Evolutionary conservation across 2,797 vertebrate species (phyloP), one percentile per base, ranked within the genome.

Genomic region (Epinephelus awoara): DNA sequence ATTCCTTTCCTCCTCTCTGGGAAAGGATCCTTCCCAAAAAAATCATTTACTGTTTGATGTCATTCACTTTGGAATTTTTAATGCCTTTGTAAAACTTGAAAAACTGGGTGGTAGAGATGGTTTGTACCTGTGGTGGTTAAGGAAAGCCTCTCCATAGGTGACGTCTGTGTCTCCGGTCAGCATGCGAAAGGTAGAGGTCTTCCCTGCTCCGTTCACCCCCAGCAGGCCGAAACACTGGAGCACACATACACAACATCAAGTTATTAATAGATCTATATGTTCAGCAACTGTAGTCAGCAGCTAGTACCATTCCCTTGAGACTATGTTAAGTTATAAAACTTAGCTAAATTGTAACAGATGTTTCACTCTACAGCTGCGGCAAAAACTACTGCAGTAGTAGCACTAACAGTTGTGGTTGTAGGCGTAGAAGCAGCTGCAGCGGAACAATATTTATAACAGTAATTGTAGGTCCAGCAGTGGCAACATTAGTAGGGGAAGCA

Each of bases 161-260:
- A 96, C 74, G 1, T 68, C 15, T 0, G 96, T 96, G 79, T 96
- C 96, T 84, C 96, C 96, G 0, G 96, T 96, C 72, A 96, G 85
- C 96, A 96, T 96, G 70, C 95, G 95, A 79, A 96, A 96, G 2
- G 96, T 96, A 0, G 96, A 94, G 0, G 95, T 96, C 88, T 96
- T 96, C 2, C 96, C 96, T 44, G 96, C 96, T 42, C 96, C 96
- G 2, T 96, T 96, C 34, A 95, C 95, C 5, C 93, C 94, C 10
- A 95, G 86, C 65, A 95, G 91, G 17, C 95, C 90, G 0, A 85
- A 85, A 90, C 89, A 94, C 96, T 91, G 21, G n/a, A 64, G 14
- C 23, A 62, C 18, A 89, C 23, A 84, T 3, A 57, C 14, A 73
- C 15, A 67, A 15, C 34, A 25, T 1, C 2, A 47, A 18, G n/a